Evolutionary conservation across 1,140 invertebrate species (phyloP).

Genomic region (Trachymyrmex cornetzi): DNA sequence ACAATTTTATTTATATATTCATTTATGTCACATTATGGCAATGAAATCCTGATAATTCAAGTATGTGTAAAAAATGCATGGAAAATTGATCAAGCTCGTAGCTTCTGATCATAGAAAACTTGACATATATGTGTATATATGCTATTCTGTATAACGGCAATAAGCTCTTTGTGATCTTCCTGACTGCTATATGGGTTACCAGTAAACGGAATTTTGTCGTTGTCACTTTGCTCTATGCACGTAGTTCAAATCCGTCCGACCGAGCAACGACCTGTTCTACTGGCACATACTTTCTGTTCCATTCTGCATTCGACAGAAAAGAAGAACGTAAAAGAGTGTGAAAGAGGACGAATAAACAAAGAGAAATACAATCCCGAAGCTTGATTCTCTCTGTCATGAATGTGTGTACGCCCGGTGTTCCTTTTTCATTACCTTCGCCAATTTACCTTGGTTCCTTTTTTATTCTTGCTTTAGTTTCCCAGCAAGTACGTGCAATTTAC

Average conservation of each 20-base stretch:
- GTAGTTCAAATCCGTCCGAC: slow-evolving; percentile 65
- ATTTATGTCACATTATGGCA: slow-evolving; percentile 21
- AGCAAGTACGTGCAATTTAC: neutral
- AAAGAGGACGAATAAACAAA: slow-evolving; percentile 73
- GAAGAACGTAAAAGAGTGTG: slow-evolving; percentile 49
- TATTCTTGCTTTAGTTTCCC: neutral
- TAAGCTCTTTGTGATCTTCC: slow-evolving; percentile 61
- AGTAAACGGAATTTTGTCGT: slow-evolving; percentile 66
- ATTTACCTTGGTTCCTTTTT: slow-evolving; percentile 40
- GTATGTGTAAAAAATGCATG: slow-evolving; percentile 55
- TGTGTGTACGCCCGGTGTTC: slow-evolving; percentile 10
- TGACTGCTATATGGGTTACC: slow-evolving; percentile 62
- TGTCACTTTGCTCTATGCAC: slow-evolving; percentile 56
- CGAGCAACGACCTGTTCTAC: slow-evolving; percentile 70
- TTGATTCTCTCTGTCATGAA: slow-evolving; percentile 68
- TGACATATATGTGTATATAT: slow-evolving; percentile 40
- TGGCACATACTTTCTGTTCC: slow-evolving; percentile 66
- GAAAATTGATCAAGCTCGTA: slow-evolving; percentile 61
- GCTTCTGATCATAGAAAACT: slow-evolving; percentile 33
- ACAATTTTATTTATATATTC: slow-evolving; percentile 18
- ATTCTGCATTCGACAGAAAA: slow-evolving; percentile 52
- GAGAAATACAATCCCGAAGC: slow-evolving; percentile 62
- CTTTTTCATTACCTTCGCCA: slow-evolving; percentile 68
- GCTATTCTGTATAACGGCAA: slow-evolving; percentile 27
- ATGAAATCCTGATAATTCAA: slow-evolving; percentile 50